phyloP scores from a whole-genome alignment of 2,797 vertebrate species.

The Gadopsis marmoratus region DNA sequence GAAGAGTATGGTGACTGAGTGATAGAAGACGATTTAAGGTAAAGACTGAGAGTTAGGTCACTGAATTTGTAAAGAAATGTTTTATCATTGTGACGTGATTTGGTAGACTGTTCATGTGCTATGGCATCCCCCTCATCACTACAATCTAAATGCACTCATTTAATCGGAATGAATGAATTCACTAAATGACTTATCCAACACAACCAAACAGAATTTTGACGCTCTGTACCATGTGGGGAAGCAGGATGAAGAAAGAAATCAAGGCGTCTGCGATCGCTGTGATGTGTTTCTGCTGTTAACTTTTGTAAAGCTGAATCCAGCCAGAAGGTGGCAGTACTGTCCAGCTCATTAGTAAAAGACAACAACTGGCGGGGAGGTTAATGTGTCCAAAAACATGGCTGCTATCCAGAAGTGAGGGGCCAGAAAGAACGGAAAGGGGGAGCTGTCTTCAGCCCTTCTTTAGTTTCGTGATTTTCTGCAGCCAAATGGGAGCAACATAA shows the following conservation, averaged over 20 bases:
- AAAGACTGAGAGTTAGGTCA: background rate
- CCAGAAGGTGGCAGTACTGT: conserved; percentile 64
- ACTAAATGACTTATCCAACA: background rate
- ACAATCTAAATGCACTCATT: too few relatives aligned
- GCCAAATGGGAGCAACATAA: background rate
- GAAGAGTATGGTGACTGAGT: background rate
- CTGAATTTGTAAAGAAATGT: background rate
- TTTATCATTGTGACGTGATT: background rate
- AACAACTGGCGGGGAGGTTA: conserved; percentile 50
- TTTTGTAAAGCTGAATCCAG: background rate
- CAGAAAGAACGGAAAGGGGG: conserved; percentile 30
- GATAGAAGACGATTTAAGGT: background rate
- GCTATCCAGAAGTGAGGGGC: conserved; percentile 57
- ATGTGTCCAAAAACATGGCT: conserved; percentile 69
- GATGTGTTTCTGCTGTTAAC: background rate
- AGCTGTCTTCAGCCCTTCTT: conserved; percentile 41
- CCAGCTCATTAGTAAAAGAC: background rate
- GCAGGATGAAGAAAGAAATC: background rate
- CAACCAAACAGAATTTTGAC: background rate
- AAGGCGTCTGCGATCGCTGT: background rate
- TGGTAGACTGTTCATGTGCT: background rate
- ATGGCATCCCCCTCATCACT: too few relatives aligned
- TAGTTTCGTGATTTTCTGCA: conserved; percentile 32
- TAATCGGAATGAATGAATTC: background rate
- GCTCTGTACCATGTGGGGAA: background rate